Conservation (phyloP, 1,140 invertebrate species). For the Centruroides vittatus region DNA sequence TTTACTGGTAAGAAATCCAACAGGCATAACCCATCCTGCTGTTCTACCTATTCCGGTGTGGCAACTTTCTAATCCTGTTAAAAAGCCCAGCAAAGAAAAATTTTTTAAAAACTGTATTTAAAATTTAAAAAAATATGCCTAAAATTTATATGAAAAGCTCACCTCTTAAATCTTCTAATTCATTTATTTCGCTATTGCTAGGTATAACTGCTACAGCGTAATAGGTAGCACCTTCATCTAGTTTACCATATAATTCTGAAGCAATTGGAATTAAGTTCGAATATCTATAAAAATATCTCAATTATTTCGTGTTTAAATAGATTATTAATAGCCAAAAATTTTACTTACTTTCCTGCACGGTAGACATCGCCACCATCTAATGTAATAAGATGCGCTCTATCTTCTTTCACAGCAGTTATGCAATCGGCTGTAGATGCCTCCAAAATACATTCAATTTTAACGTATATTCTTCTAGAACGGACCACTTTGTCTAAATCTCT, state of each 20-base stretch:
- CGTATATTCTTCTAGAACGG: constrained; percentile 53
- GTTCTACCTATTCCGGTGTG: constrained; percentile 28
- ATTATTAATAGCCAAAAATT: constrained; percentile 3
- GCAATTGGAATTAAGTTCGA: constrained; percentile 32
- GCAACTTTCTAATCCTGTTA: constrained; percentile 27
- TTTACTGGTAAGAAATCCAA: constrained; percentile 31
- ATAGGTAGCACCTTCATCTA: constrained; percentile 25
- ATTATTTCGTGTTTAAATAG: too few relatives aligned
- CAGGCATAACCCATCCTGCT: constrained; percentile 36
- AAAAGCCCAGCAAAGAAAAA: background rate
- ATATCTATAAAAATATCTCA: constrained; percentile 4
- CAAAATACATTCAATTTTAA: constrained; percentile 47
- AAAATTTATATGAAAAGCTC: constrained; percentile 27
- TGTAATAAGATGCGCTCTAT: constrained; percentile 49
- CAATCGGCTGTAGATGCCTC: constrained; percentile 42
- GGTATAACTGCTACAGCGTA: constrained; percentile 50
- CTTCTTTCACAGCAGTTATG: constrained; percentile 43
- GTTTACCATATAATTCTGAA: constrained; percentile 40
- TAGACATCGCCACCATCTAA: constrained; percentile 53
- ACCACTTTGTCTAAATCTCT: constrained; percentile 45
- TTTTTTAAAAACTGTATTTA: too few relatives aligned
- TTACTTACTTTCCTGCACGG: constrained; percentile 44
- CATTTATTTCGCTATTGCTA: constrained; percentile 33
- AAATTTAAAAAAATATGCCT: background rate
- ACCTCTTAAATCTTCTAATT: constrained; percentile 44